These are phyloP conservation scores for Oxystoma pomonae DNA, from an alignment of 2,888 invertebrate species.

Conservation along the genomic window DNA sequence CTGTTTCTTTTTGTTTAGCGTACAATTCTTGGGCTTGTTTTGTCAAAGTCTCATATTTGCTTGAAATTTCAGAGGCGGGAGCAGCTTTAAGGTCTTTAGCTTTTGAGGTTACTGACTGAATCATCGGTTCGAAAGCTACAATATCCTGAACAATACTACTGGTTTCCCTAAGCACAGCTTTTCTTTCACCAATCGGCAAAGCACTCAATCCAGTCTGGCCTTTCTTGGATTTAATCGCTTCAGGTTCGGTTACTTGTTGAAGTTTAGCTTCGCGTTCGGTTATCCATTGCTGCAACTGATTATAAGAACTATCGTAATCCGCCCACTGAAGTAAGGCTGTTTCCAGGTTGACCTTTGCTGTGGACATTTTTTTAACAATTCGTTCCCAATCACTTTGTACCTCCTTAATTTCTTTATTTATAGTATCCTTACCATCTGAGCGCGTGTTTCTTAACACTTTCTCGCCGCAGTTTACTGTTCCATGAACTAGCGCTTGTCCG, in stretches of 20 bases:
- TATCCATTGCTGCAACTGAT: slow-evolving; percentile 91
- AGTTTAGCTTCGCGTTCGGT: slow-evolving; percentile 88
- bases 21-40: slow-evolving; percentile 89
- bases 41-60: slow-evolving; percentile 83
- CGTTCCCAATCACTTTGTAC: slow-evolving; percentile 91
- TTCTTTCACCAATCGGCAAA: slow-evolving; percentile 78
- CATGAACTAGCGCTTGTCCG: slow-evolving; percentile 81
- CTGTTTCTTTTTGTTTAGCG: slow-evolving; percentile 83
- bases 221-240: slow-evolving; percentile 73
- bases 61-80: slow-evolving; percentile 87
- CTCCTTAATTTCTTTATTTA: slow-evolving; percentile 83
- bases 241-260: slow-evolving; percentile 84
- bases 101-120: slow-evolving; percentile 90
- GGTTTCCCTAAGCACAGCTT: slow-evolving; percentile 84
- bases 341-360: slow-evolving; percentile 86
- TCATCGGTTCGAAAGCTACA: slow-evolving; percentile 95
- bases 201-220: slow-evolving; percentile 76
- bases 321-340: slow-evolving; percentile 92
- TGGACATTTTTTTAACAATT: slow-evolving; percentile 85
- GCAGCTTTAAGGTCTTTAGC: slow-evolving; percentile 88
- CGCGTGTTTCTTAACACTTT: slow-evolving; percentile 83
- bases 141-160: slow-evolving; percentile 96
- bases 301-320: slow-evolving; percentile 90
- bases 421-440: slow-evolving; percentile 83
- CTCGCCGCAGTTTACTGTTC: slow-evolving; percentile 85